These are phyloP conservation scores for Vesta saturnalis DNA, from an alignment of 2,888 invertebrate species.

Conservation along the genomic window DNA sequence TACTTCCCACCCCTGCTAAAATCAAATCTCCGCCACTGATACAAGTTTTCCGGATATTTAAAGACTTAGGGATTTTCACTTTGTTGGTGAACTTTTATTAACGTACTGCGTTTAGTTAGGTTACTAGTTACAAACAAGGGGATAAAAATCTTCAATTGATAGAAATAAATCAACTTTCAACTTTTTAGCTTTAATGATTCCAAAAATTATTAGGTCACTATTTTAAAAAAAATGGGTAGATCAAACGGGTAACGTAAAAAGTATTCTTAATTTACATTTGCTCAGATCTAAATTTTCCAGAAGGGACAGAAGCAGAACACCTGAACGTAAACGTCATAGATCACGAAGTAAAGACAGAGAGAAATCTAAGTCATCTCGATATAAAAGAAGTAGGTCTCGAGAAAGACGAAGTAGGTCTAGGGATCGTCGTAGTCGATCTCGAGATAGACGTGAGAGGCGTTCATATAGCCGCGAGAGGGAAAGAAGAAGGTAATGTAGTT, in stretches of 20 bases:
- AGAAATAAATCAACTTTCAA: too few relatives aligned
- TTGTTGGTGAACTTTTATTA: too few relatives aligned
- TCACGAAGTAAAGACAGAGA: conserved; percentile 60
- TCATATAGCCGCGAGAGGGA: conserved; percentile 53
- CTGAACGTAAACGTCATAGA: conserved; percentile 55
- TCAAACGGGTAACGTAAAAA: conserved; percentile 26
- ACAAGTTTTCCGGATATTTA: too few relatives aligned
- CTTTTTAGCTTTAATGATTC: too few relatives aligned
- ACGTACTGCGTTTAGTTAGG: too few relatives aligned
- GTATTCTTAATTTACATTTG: background rate
- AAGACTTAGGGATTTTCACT: too few relatives aligned
- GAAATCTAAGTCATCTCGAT: conserved; percentile 67
- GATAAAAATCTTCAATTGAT: too few relatives aligned
- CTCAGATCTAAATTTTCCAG: conserved; percentile 23
- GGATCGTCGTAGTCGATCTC: conserved; percentile 57
- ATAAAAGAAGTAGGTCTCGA: conserved; percentile 52
- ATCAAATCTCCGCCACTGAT: too few relatives aligned
- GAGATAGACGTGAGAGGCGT: conserved; percentile 51
- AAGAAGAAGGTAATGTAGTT: conserved; percentile 45
- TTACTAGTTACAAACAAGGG: too few relatives aligned
- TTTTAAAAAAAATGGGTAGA: conserved; percentile 28
- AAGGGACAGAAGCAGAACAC: conserved; percentile 49
- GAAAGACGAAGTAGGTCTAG: conserved; percentile 59
- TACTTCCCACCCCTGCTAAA: too few relatives aligned
- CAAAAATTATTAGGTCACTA: too few relatives aligned